phyloP scores from a whole-genome alignment of 2,888 invertebrate species.

The Pheosia tremula region DNA sequence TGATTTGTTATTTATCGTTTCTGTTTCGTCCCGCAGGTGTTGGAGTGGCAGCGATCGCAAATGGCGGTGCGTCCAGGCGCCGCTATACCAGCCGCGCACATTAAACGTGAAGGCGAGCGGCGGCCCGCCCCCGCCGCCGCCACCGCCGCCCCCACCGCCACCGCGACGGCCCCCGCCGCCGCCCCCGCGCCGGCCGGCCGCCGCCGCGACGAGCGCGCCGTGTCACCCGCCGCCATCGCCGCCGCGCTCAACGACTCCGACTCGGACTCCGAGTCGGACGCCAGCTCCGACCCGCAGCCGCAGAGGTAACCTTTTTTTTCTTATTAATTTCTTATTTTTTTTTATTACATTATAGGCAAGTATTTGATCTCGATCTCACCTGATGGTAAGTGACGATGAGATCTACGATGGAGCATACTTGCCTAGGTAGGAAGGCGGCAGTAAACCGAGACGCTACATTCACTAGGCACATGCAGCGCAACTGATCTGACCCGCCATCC shows the following conservation, averaged over 20 bases:
- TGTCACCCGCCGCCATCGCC: constrained; percentile 70
- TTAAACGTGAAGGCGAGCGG: constrained; percentile 60
- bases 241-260: constrained; percentile 63
- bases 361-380: too few relatives aligned
- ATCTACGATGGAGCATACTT: too few relatives aligned
- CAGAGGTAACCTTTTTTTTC: constrained; percentile 44
- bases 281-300: constrained; percentile 56
- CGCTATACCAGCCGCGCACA: constrained; percentile 75
- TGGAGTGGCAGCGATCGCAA: constrained; percentile 84
- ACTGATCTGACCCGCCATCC: too few relatives aligned
- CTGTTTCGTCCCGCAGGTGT: constrained; percentile 51
- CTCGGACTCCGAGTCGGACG: constrained; percentile 57
- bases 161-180: constrained; percentile 76
- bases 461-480: too few relatives aligned
- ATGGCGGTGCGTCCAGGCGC: constrained; percentile 74
- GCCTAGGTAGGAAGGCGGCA: too few relatives aligned
- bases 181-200: constrained; percentile 24
- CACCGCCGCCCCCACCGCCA: constrained; percentile 71
- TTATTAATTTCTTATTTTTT: too few relatives aligned
- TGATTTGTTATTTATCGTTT: constrained; percentile 6
- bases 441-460: too few relatives aligned
- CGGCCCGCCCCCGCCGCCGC: constrained; percentile 43
- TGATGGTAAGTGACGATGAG: too few relatives aligned
- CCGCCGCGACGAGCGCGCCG: constrained; percentile 48
- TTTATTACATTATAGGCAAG: too few relatives aligned